Evolutionary conservation across 2,797 vertebrate species (phyloP), one percentile per base, ranked within the genome.

Genomic region (Allobates femoralis): DNA sequence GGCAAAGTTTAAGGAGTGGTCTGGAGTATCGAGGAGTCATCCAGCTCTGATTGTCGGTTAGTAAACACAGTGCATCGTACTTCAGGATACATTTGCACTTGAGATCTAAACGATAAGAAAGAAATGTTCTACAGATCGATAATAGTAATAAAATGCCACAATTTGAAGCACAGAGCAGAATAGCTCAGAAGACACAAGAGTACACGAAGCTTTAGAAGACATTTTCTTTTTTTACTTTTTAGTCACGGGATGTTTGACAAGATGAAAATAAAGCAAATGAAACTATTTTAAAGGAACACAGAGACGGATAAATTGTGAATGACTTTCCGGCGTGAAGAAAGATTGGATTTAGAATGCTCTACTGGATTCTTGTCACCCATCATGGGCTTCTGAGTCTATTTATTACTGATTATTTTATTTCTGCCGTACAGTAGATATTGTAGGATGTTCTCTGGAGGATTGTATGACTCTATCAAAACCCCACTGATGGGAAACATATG

Each of bases 221-320:
- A 51, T 8, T 8, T 8, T 46, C 7, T 66, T 41, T 62, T 62
- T 51, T 81, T 12, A 10, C 60, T 80, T 64, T 64, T 81, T 19
- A 46, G 58, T 67, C 60, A 66, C 51, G 60, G 79, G 26, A 21
- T 37, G 53, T 81, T 81, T 67, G 41, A 67, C 46, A 66, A n/a
- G 62, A 66, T 32, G 62, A 81, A 81, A 81, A 81, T 64, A 46
- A 66, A 67, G 58, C 58, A 53, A 81, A 81, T 81, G 26, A 67
- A 81, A 79, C 77, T 23, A 37, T 16, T 79, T 79, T 37, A 79
- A 62, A 41, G 77, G 23, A 79, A 67, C 46, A 46, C 51, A 81
- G 64, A 81, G 41, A 50, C 79, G 26, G 26, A 67, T 51, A 81
- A 66, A 81, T 50, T 66, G 10, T 19, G 19, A 51, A 32, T 51